These are phyloP conservation scores for Lithobates sylvaticus DNA, from an alignment of 2,797 vertebrate species.

Conservation along the genomic window DNA sequence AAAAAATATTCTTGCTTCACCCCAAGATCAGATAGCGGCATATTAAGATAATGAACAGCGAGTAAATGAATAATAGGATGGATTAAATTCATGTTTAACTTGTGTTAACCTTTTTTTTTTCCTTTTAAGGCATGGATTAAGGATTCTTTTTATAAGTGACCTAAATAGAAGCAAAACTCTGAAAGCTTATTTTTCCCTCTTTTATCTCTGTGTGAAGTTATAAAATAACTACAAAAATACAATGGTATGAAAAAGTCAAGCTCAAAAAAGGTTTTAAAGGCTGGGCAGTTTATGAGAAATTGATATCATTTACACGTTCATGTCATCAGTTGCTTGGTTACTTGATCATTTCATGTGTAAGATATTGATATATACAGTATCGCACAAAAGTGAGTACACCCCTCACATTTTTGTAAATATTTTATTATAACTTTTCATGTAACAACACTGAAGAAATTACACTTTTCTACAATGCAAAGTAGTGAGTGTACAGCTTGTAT, in stretches of 20 bases:
- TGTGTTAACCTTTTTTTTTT: not conserved
- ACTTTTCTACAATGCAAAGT: too few species aligned
- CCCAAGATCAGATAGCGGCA: slow-evolving; percentile 31
- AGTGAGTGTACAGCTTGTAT: too few species aligned
- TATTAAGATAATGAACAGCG: slow-evolving; percentile 48
- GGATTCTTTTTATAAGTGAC: not conserved
- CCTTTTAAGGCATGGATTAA: not conserved
- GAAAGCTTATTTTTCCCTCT: not conserved
- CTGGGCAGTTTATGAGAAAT: not conserved
- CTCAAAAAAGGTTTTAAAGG: not conserved
- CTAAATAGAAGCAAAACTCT: not conserved
- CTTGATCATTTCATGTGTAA: not conserved
- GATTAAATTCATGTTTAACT: not conserved
- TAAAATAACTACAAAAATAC: not conserved
- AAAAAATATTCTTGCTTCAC: slow-evolving; percentile 37
- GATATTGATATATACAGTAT: too few species aligned
- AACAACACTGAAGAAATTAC: too few species aligned
- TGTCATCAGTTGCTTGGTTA: not conserved
- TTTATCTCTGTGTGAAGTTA: not conserved
- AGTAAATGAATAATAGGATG: slow-evolving; percentile 29
- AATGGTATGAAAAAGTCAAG: not conserved
- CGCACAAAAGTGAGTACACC: too few species aligned
- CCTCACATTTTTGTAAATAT: too few species aligned
- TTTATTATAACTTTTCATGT: too few species aligned
- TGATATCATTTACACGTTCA: not conserved